Percentiles rank a stretch among this genome's conserved stretches.
phyloP scores from a whole-genome alignment of 2,797 vertebrate species.

The Galaxias olidus region DNA sequence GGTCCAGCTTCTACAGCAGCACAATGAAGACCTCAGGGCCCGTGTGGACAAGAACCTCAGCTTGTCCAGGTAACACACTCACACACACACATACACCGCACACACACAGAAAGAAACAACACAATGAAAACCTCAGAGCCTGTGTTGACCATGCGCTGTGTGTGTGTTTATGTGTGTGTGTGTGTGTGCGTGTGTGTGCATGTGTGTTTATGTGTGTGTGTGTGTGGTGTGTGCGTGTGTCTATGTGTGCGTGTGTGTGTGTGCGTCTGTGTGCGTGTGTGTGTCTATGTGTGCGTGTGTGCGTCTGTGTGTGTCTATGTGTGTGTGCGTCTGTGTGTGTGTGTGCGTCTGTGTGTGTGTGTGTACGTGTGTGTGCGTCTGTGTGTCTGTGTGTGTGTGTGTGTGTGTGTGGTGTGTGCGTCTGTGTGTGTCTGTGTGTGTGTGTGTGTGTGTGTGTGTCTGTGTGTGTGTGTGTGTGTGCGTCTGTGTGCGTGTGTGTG shows the following conservation, averaged over 20 bases:
- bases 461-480: not conserved
- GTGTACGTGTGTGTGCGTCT: too few species aligned
- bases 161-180: not conserved
- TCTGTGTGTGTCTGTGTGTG: not conserved
- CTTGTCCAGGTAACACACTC: conserved; percentile 82
- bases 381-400: too few species aligned
- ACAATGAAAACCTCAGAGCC: not conserved
- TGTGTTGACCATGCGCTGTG: not conserved
- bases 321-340: not conserved
- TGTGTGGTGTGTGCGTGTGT: not conserved
- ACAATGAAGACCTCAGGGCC: conserved; percentile 93
- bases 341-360: not conserved
- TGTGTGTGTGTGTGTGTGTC: not conserved
- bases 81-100: not conserved
- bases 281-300: not conserved
- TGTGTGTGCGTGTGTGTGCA: not conserved
- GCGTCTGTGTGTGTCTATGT: too few species aligned
- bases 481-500: not conserved
- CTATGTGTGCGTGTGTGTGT: not conserved
- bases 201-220: too few species aligned
- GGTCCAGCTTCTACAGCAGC: conserved; percentile 93
- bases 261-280: too few species aligned
- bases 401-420: not conserved
- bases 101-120: not conserved
- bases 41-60: conserved; percentile 88